Conservation (phyloP, 2,888 invertebrate species). For the Pollenia angustigena region DNA sequence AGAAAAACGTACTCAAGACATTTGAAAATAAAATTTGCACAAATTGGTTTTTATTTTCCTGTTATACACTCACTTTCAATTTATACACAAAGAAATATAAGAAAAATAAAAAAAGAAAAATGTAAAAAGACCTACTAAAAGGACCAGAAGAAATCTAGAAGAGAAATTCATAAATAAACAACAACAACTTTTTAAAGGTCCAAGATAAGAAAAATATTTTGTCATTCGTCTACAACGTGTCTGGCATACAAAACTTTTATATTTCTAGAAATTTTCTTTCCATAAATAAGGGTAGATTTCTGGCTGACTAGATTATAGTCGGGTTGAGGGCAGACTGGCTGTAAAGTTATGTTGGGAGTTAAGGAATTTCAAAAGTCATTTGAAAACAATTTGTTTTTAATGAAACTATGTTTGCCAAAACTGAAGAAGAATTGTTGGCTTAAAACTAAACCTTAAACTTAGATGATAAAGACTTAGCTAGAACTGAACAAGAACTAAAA, state of each 20-base stretch:
- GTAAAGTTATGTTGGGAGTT: not conserved
- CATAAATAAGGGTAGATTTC: slow-evolving; percentile 60
- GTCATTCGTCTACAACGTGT: slow-evolving; percentile 82
- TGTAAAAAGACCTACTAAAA: not conserved
- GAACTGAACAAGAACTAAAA: no score
- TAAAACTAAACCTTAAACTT: no score
- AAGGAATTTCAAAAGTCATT: no score
- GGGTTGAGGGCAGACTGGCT: not conserved
- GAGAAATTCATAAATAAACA: slow-evolving; percentile 32
- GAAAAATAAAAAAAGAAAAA: not conserved
- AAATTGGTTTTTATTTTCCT: slow-evolving; percentile 55
- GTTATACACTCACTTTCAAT: slow-evolving; percentile 52
- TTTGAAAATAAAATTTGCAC: slow-evolving; percentile 52
- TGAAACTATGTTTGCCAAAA: no score
- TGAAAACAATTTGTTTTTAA: no score
- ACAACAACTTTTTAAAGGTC: slow-evolving; percentile 76
- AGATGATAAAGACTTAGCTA: no score
- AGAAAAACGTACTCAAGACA: slow-evolving; percentile 10
- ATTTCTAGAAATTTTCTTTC: not conserved
- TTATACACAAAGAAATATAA: slow-evolving; percentile 16
- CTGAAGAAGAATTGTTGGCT: no score
- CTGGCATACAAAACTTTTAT: slow-evolving; percentile 78
- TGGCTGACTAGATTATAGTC: not conserved
- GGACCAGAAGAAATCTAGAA: not conserved
- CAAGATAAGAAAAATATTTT: slow-evolving; percentile 78